phyloP scores from a whole-genome alignment of 2,888 invertebrate genomes.

The Muscina levida region DNA sequence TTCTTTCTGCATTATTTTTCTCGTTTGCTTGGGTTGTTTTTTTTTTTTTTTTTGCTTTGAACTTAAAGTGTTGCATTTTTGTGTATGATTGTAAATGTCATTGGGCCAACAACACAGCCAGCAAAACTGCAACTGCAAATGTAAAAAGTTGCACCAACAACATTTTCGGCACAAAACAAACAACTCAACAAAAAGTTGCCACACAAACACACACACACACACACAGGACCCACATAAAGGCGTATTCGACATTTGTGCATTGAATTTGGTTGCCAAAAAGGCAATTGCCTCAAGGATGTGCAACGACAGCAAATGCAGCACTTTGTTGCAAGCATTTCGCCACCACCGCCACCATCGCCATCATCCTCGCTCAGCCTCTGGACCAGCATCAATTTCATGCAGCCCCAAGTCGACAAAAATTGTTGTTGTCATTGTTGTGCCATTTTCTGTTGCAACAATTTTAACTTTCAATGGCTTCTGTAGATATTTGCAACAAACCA shows the following conservation, averaged over 20 bases:
- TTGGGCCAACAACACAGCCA: conserved; percentile 17
- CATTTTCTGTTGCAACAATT: conserved; percentile 39
- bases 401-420: conserved; percentile 50
- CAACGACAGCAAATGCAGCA: conserved; percentile 29
- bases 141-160: conserved; percentile 7
- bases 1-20: no score
- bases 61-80: conserved; percentile 61
- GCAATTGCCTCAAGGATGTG: conserved; percentile 56
- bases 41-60: conserved; percentile 24
- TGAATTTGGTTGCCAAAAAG: conserved; percentile 55
- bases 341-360: conserved; percentile 19
- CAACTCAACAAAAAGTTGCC: conserved; percentile 24
- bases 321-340: conserved; percentile 3
- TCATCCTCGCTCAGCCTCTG: conserved; percentile 1
- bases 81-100: conserved; percentile 59
- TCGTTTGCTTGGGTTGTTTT: neutral
- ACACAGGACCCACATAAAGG: conserved; percentile 5
- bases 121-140: conserved; percentile 10
- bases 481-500: neutral
- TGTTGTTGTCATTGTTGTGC: conserved; percentile 15
- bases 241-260: conserved; percentile 54
- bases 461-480: conserved; percentile 52
- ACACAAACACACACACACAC: neutral
- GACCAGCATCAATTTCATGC: conserved; percentile 37
- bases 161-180: conserved; percentile 11